Evolutionary conservation across 2,113 vertebrate species (phyloP), one percentile per base, ranked within the genome.

Genomic region (Meriones unguiculatus): DNA sequence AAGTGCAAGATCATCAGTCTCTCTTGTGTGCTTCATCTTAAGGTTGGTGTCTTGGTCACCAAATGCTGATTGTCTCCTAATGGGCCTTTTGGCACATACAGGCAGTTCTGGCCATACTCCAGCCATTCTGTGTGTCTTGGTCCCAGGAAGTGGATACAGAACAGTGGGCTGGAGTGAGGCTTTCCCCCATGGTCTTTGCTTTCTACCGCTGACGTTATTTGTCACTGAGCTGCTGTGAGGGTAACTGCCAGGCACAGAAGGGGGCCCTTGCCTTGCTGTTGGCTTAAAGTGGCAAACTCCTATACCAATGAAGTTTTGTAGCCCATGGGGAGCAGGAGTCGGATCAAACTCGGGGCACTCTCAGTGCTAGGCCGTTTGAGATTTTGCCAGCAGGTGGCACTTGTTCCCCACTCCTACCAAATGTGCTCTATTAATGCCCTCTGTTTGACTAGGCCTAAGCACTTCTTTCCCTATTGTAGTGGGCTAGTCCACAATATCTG

Each of bases 361-460:
- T 30, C 62, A 75, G 32, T 67, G 22, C n/a, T 59, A 46, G n/a
- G 78, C 76, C 81, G 64, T 80, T 88, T 87, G 92, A 81, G 38
- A 89, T 86, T 93, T 87, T 91, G 93, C 93, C 97, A 97, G 95
- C 94, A 98, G 97, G 87, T 95, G 97, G 97, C 97, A 78, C 87
- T 85, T 95, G 52, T 88, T 69, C 91, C 86, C 87, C 41, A 57
- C 77, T 85, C 24, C 65, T 77, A 92, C n/a, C 70, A 84, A 62
- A 8, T 52, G 30, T 65, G 64, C 32, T 6, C 52, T 87, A 64
- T 38, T 59, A 77, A 25, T 90, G 32, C 50, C 85, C 72, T 50
- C 24, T 77, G 41, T 54, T 89, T 91, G 35, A 20, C 20, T n/a
- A 94, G n/a, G 84, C 14, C 0, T 12, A 78, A 41, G 54, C 22